Conservation (phyloP, 2,888 invertebrate species). For the Campoplex nolae region DNA sequence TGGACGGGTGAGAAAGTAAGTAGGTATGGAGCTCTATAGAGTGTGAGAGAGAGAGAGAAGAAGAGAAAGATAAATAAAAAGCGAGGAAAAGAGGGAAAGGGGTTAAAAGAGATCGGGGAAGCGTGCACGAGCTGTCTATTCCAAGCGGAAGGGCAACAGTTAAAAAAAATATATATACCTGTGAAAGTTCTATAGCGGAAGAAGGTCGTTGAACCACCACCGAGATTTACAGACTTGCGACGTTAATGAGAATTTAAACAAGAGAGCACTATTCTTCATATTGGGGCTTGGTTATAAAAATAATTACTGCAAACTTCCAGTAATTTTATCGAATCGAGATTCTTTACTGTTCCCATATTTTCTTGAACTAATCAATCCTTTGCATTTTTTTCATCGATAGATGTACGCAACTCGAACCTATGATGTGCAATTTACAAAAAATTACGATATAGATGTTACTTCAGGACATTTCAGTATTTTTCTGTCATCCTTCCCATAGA, state of each 20-base stretch:
- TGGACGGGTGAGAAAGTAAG: constrained; percentile 52
- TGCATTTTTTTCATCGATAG: too few species aligned
- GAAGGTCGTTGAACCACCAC: constrained; percentile 30
- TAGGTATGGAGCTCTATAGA: constrained; percentile 33
- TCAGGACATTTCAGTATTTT: background rate
- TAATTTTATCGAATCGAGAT: background rate
- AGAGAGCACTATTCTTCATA: constrained; percentile 24
- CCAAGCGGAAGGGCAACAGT: constrained; percentile 23
- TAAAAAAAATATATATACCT: constrained; percentile 17
- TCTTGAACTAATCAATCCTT: too few species aligned
- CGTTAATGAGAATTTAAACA: constrained; percentile 69
- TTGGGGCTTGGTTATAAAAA: background rate
- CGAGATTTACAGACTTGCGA: constrained; percentile 59
- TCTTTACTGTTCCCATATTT: background rate
- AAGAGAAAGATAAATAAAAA: constrained; percentile 30
- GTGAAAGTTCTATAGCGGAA: constrained; percentile 11
- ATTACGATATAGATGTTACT: background rate
- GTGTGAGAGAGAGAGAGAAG: background rate
- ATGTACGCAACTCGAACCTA: background rate
- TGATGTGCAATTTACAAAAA: background rate
- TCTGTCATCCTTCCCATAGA: background rate
- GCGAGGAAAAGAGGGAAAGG: constrained; percentile 56
- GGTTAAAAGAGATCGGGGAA: constrained; percentile 57
- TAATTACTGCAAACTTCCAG: background rate
- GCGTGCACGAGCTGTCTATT: constrained; percentile 55